Base-by-base conservation (phyloP, 1,140 invertebrate genomes). In the Drosophila lacteicornis region DNA sequence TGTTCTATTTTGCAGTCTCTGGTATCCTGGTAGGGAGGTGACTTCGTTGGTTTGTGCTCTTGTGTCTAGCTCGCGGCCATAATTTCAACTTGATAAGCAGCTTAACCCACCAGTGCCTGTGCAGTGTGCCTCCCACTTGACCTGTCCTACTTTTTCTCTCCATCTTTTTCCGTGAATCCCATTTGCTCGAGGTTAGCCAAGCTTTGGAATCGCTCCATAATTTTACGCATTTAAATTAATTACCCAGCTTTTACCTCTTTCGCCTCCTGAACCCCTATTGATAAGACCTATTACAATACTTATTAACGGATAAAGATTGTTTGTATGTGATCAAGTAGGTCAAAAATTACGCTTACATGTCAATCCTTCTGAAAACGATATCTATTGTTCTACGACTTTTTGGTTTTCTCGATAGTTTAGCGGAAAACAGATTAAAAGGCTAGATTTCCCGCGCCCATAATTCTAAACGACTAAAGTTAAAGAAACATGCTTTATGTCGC, bases 11-110 rank as follows among this genome's bases (percentile, higher is more conserved):
- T 46, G 22, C 38, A 62, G 75, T 63, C 55, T 56, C 71, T 66
- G 60, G 74, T 30, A 78, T 78, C 75, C 74, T 58, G 74, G 74
- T 70, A 53, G 46, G 63, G 33, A 49, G 53, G 55, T 51, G 65
- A 40, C 49, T 82, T 74, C 71, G 49, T 67, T 53, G 76, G 74
- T 73, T 73, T 61, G 70, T 66, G 60, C 79, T 86, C 81, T 85
- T 76, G 83, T 85, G 75, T 90, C 85, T 90, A 82, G 81, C 85
- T 85, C 79, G 85, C 85, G 85, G 85, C 85, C 88, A 90, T 90
- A 90, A 90, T 90, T 90, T 90, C 85, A 90, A 90, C 75, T 90
- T 90, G 85, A 90, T 90, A 90, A 90, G 85, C 85, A 88, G 85
- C 85, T 88, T 88, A 88, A 90, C 85, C 85, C 79, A 81, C 85